Evolutionary conservation across 2,797 vertebrate species (phyloP).

Genomic region (Poecile montanus): DNA sequence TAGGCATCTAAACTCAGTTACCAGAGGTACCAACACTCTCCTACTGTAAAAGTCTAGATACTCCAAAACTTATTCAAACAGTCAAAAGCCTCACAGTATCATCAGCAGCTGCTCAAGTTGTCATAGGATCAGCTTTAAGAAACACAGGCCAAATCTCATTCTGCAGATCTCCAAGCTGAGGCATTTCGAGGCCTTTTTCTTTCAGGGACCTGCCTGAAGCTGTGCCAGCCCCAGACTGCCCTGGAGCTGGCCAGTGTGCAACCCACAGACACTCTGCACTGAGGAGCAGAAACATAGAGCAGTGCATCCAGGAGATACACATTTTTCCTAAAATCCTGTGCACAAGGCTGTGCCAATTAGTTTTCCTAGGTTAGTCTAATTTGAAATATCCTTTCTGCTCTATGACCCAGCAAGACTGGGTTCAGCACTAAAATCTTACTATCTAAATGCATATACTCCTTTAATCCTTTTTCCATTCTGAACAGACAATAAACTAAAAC

Average conservation of each 20-base stretch:
- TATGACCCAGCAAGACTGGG: background rate
- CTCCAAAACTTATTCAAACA: background rate
- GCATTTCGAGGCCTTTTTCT: background rate
- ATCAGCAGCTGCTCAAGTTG: background rate
- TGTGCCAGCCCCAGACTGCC: background rate
- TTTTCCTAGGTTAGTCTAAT: background rate
- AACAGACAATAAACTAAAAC: background rate
- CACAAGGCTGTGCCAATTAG: background rate
- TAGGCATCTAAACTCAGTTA: background rate
- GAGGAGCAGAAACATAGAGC: fast-evolving
- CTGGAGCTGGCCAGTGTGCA: background rate
- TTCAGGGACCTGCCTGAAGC: background rate
- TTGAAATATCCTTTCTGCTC: background rate
- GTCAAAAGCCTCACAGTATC: background rate
- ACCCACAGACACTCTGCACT: background rate
- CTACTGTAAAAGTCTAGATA: background rate
- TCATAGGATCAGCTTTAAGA: background rate
- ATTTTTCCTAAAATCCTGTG: background rate
- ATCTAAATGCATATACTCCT: background rate
- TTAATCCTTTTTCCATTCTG: background rate
- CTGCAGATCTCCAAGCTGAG: background rate
- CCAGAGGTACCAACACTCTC: background rate
- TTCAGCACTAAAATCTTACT: background rate
- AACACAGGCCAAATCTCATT: background rate
- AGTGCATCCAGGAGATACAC: background rate